These are phyloP conservation scores for Fulmarus glacialis DNA, from an alignment of 2,113 vertebrate species.

Conservation along the genomic window DNA sequence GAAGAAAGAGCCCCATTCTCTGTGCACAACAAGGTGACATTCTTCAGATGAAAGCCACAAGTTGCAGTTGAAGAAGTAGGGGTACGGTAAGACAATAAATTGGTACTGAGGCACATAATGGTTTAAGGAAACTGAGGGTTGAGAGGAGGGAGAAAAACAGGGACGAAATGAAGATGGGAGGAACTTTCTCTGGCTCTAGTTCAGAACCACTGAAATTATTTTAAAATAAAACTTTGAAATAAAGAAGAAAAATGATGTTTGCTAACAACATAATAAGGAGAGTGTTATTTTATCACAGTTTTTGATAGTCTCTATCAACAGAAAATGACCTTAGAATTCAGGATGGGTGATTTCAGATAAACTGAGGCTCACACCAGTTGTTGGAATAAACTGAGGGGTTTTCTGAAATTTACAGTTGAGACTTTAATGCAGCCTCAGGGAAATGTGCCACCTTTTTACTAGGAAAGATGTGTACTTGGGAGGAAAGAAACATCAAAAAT, in stretches of 20 bases:
- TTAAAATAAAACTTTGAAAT: not conserved
- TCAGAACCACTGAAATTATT: not conserved
- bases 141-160: not conserved
- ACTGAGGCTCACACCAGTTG: not conserved
- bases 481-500: not conserved
- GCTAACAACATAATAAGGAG: not conserved
- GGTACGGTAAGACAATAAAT: accelerated
- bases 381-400: not conserved
- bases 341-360: not conserved
- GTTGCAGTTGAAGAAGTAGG: not conserved
- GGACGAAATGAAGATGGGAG: not conserved
- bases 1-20: not conserved
- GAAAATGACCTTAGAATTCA: not conserved
- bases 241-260: accelerated
- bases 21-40: not conserved
- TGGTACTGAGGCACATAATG: accelerated
- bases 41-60: not conserved
- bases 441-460: accelerated
- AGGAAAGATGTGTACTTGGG: not conserved
- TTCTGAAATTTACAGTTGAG: not conserved
- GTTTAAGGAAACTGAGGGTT: accelerated
- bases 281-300: accelerated
- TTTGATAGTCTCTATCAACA: not conserved
- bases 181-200: not conserved
- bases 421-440: not conserved